Conservation (phyloP, 1,140 invertebrate genomes). For the Ips nitidus region DNA sequence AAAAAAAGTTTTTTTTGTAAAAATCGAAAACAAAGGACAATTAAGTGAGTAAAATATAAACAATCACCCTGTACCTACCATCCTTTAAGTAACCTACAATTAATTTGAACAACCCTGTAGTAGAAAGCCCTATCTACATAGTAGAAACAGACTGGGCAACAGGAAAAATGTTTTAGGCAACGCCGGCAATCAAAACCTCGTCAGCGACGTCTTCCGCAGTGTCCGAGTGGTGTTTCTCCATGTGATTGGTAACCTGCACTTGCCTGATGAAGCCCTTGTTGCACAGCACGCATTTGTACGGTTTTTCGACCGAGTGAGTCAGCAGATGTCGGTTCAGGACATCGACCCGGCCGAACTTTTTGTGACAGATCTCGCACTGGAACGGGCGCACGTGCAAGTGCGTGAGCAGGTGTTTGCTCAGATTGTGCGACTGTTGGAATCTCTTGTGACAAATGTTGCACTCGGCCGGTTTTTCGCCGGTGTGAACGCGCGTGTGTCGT, state of each 20-base stretch:
- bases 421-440: slow-evolving; percentile 83
- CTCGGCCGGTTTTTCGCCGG: slow-evolving; percentile 64
- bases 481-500: slow-evolving; percentile 54
- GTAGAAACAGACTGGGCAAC: no score
- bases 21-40: no score
- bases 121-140: no score
- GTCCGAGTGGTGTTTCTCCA: slow-evolving; percentile 29
- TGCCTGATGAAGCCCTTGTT: slow-evolving; percentile 45
- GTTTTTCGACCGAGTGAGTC: slow-evolving; percentile 47
- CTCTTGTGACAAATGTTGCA: slow-evolving; percentile 75
- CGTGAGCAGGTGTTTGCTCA: slow-evolving; percentile 80
- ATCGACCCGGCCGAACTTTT: slow-evolving; percentile 45
- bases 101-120: no score
- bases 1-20: no score
- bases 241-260: slow-evolving; percentile 32
- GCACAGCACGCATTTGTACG: slow-evolving; percentile 43
- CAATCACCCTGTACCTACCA: no score
- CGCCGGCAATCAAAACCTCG: slow-evolving; percentile 2
- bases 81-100: no score
- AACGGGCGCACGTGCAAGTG: slow-evolving; percentile 75
- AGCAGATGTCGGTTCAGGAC: slow-evolving; percentile 47
- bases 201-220: neutral
- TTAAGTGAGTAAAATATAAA: no score
- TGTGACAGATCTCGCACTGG: slow-evolving; percentile 68
- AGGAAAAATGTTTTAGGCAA: no score